These are phyloP conservation scores for Capitella teleta DNA, from an alignment of 1,140 invertebrate genomes.

Conservation along the genomic window DNA sequence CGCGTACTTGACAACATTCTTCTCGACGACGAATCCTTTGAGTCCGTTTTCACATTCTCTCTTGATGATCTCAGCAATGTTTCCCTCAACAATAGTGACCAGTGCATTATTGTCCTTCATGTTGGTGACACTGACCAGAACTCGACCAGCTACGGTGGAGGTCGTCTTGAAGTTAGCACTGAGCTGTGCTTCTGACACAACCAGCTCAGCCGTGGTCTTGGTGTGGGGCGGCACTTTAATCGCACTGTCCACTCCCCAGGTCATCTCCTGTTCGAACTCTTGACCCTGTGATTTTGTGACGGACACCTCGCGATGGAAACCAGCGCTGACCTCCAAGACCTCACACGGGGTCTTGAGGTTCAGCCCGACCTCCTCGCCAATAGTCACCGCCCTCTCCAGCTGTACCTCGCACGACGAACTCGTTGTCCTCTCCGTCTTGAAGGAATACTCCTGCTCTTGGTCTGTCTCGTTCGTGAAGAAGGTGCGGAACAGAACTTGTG, in stretches of 20 bases:
- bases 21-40: slow-evolving; percentile 21
- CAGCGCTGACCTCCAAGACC: slow-evolving; percentile 43
- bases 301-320: slow-evolving; percentile 44
- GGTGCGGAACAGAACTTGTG: not conserved
- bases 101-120: slow-evolving; percentile 38
- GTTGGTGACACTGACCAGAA: slow-evolving; percentile 38
- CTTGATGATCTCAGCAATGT: slow-evolving; percentile 34
- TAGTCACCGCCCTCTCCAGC: slow-evolving; percentile 41
- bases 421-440: slow-evolving; percentile 44
- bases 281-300: slow-evolving; percentile 42
- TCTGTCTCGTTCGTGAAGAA: slow-evolving; percentile 44
- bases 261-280: slow-evolving; percentile 37
- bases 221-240: slow-evolving; percentile 31
- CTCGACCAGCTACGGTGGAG: slow-evolving; percentile 35
- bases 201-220: slow-evolving; percentile 39
- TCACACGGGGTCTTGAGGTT: slow-evolving; percentile 44
- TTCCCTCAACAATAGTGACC: slow-evolving; percentile 27
- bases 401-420: slow-evolving; percentile 36
- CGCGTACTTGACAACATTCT: slow-evolving; percentile 23
- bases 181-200: slow-evolving; percentile 43
- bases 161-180: slow-evolving; percentile 33
- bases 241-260: slow-evolving; percentile 44
- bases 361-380: slow-evolving; percentile 42
- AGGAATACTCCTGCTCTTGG: slow-evolving; percentile 43
- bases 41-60: slow-evolving; percentile 21